A percentile compares a stretch with the other conserved stretches of the same genome.
phyloP scores from a whole-genome alignment of 1,140 invertebrate species.

The Drosophila insularis region DNA sequence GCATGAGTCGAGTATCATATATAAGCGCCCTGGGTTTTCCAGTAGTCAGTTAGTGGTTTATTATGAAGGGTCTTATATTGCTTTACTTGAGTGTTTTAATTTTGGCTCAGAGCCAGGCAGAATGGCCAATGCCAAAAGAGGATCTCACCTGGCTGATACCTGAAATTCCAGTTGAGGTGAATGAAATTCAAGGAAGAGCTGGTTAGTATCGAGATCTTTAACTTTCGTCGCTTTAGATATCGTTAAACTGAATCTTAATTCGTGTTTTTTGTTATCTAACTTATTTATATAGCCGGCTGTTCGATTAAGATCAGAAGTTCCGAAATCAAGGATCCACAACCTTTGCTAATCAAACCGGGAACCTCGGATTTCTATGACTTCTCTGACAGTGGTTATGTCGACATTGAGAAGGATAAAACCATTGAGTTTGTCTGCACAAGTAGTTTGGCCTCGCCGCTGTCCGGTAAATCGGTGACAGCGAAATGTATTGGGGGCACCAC shows the following conservation, averaged over 20 bases:
- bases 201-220: conserved; percentile 25
- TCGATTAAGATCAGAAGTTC: conserved; percentile 63
- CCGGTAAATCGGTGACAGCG: conserved; percentile 59
- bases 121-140: conserved; percentile 41
- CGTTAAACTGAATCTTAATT: neutral
- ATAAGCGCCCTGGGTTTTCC: conserved; percentile 47
- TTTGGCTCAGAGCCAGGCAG: conserved; percentile 40
- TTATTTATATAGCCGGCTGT: conserved; percentile 53
- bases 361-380: conserved; percentile 57
- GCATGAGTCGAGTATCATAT: conserved; percentile 29
- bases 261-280: no score
- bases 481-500: conserved; percentile 59
- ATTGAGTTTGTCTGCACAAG: conserved; percentile 67
- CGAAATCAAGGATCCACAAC: conserved; percentile 65
- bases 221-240: no score
- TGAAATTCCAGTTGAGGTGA: conserved; percentile 37
- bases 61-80: conserved; percentile 53
- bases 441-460: conserved; percentile 61
- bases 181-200: conserved; percentile 31
- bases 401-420: conserved; percentile 53
- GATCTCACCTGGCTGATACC: conserved; percentile 50
- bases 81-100: conserved; percentile 40
- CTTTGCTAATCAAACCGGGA: conserved; percentile 58
- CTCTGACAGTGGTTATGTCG: conserved; percentile 50
- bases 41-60: conserved; percentile 36